Conservation (phyloP, 2,888 invertebrate species). For the Prenolepis imparis region DNA sequence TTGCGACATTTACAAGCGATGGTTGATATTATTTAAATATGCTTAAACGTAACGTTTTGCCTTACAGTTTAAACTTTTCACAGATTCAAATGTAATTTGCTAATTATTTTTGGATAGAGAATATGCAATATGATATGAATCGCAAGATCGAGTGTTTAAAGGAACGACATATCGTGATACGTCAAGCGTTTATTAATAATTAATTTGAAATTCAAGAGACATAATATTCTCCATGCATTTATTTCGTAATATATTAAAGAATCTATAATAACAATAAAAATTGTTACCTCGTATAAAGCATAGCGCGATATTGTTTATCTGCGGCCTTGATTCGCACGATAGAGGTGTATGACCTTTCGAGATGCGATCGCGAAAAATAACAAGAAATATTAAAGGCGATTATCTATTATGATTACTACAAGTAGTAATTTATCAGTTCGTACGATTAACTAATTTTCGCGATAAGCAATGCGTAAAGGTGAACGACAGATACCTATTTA, state of each 20-base stretch:
- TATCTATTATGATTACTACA: not conserved
- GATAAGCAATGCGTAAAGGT: not conserved
- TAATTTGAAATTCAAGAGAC: not conserved
- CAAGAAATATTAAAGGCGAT: not conserved
- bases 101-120: not conserved
- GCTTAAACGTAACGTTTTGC: no score
- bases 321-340: not conserved
- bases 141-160: not conserved
- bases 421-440: not conserved
- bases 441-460: not conserved
- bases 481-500: not conserved
- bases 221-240: not conserved
- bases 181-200: not conserved
- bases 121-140: not conserved
- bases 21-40: no score
- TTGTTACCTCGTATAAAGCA: not conserved
- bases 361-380: not conserved
- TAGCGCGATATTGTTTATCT: not conserved
- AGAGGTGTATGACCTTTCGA: constrained; percentile 2
- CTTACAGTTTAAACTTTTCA: not conserved
- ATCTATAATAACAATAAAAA: not conserved
- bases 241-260: not conserved
- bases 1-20: no score
- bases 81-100: not conserved
- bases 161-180: no score